These are phyloP conservation scores for Odocoileus virginianus DNA, from an alignment of 2,113 vertebrate species.

Conservation along the genomic window DNA sequence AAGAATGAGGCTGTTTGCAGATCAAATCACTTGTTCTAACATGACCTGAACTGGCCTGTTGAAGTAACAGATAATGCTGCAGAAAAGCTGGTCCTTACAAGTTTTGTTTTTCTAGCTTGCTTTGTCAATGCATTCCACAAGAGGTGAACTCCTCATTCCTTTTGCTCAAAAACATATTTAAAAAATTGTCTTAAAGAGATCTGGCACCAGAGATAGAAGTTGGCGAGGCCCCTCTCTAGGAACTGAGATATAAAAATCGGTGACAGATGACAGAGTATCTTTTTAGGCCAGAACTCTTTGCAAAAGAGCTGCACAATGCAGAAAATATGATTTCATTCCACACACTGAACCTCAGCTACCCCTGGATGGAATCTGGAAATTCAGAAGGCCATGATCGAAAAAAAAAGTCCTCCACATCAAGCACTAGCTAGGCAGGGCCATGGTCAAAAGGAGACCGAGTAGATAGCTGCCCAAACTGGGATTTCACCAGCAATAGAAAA, in stretches of 20 bases:
- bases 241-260: slow-evolving; percentile 23
- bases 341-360: background rate
- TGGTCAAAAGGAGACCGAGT: background rate
- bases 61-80: slow-evolving; percentile 57
- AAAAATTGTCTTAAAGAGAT: slow-evolving; percentile 56
- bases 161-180: slow-evolving; percentile 56
- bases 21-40: slow-evolving; percentile 67
- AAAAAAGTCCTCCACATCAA: background rate
- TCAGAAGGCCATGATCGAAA: background rate
- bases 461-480: background rate
- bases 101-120: slow-evolving; percentile 69
- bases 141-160: slow-evolving; percentile 60
- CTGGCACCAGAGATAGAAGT: slow-evolving; percentile 23
- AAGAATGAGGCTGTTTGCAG: slow-evolving; percentile 55
- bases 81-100: slow-evolving; percentile 61
- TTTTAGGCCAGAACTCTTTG: slow-evolving; percentile 38
- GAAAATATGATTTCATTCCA: slow-evolving; percentile 42
- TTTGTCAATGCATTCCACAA: slow-evolving; percentile 65
- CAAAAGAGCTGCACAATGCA: background rate
- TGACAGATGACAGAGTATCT: background rate
- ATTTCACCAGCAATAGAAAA: background rate
- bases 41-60: slow-evolving; percentile 45
- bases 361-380: background rate
- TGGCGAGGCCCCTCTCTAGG: slow-evolving; percentile 15
- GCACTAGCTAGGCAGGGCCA: background rate